Conservation (phyloP, 2,888 invertebrate genomes). For the Spisula subtruncata region DNA sequence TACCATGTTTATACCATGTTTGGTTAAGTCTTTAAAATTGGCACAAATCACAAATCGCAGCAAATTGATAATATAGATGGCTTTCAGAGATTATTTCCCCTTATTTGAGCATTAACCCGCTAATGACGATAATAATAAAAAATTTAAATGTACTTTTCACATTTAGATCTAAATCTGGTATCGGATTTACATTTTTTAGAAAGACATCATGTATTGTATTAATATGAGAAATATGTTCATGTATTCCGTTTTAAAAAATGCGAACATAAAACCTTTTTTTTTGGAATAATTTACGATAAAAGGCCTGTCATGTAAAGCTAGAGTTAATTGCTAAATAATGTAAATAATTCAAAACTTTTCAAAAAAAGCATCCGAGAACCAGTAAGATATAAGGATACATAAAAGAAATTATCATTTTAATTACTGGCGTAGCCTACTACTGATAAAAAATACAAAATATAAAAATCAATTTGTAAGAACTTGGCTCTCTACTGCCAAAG, state of each 20-base stretch:
- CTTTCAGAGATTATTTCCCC: not conserved
- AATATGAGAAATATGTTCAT: not conserved
- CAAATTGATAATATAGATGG: slow-evolving; percentile 17
- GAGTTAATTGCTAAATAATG: slow-evolving; percentile 7
- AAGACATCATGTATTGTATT: not conserved
- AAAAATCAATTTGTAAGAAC: too few species aligned
- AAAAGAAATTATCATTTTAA: not conserved
- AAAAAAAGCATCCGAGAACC: not conserved
- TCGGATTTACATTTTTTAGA: not conserved
- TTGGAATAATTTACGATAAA: not conserved
- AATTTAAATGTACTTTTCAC: not conserved
- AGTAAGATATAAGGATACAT: not conserved
- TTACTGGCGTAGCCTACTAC: not conserved
- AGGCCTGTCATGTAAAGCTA: not conserved
- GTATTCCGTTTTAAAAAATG: not conserved
- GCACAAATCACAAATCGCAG: slow-evolving; percentile 25
- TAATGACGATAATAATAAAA: not conserved
- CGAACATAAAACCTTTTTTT: not conserved
- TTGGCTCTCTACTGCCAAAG: too few species aligned
- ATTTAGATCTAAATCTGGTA: not conserved
- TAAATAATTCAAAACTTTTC: not conserved
- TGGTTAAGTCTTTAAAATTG: slow-evolving; percentile 24
- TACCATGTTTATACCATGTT: too few species aligned
- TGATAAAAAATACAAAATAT: too few species aligned
- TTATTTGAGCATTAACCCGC: not conserved